phyloP scores from a whole-genome alignment of 2,888 invertebrate species.

The Drosophila macrothrix region DNA sequence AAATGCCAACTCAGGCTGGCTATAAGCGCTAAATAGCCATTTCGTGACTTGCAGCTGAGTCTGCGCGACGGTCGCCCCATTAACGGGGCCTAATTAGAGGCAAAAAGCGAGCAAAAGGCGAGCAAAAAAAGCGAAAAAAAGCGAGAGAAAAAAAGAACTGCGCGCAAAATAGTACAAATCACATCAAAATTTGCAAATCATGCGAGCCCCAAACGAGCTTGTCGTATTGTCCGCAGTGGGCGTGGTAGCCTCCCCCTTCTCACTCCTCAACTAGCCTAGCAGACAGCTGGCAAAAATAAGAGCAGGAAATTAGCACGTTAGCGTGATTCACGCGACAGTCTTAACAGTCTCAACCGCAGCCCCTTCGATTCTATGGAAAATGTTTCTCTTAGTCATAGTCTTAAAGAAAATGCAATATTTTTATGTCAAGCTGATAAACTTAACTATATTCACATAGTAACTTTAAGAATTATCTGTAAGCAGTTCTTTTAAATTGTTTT shows the following conservation, averaged over 20 bases:
- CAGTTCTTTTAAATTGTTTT: not conserved
- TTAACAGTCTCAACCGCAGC: slow-evolving; percentile 3
- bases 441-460: not conserved
- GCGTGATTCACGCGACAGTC: slow-evolving; percentile 78
- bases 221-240: slow-evolving; percentile 34
- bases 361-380: slow-evolving; percentile 6
- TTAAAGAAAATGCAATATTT: slow-evolving; percentile 2
- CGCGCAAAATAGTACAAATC: slow-evolving; percentile 59
- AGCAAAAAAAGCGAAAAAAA: slow-evolving; percentile 12
- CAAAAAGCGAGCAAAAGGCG: slow-evolving; percentile 10
- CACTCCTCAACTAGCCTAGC: not conserved
- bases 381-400: slow-evolving; percentile 10
- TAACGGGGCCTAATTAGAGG: slow-evolving; percentile 70
- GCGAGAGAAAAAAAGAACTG: slow-evolving; percentile 18
- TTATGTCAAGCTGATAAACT: not conserved
- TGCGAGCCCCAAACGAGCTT: slow-evolving; percentile 39
- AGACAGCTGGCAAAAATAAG: slow-evolving; percentile 57
- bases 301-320: slow-evolving; percentile 70
- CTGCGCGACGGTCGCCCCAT: slow-evolving; percentile 69
- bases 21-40: slow-evolving; percentile 67
- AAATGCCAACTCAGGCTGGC: slow-evolving; percentile 65
- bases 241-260: slow-evolving; percentile 13
- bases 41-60: slow-evolving; percentile 79
- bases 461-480: not conserved
- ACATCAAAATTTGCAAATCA: slow-evolving; percentile 68